These are phyloP conservation scores for Tachypleus tridentatus DNA, from an alignment of 1,140 invertebrate genomes.

Conservation along the genomic window DNA sequence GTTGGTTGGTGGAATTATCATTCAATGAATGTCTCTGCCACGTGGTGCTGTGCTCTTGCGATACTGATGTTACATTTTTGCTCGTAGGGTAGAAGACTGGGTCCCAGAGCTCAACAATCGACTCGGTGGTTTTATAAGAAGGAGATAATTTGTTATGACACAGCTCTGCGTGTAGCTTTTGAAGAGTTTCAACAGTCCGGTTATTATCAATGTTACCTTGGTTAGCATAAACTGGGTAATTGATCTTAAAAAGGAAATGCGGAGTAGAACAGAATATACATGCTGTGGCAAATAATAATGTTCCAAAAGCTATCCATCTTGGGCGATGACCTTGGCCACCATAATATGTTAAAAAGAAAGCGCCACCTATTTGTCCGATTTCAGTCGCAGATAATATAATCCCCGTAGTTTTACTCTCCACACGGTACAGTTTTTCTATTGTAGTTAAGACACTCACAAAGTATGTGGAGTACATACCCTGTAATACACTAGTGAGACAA, in stretches of 20 bases:
- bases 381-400: conserved; percentile 87
- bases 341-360: conserved; percentile 71
- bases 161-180: conserved; percentile 13
- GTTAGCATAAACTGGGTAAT: background rate
- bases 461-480: conserved; percentile 90
- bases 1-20: too few relatives aligned
- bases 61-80: too few relatives aligned
- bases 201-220: background rate
- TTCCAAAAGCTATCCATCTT: conserved; percentile 90
- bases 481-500: conserved; percentile 55
- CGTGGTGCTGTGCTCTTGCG: background rate
- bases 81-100: background rate
- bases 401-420: conserved; percentile 87
- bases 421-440: conserved; percentile 90
- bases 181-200: conserved; percentile 9
- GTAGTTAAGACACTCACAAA: conserved; percentile 94
- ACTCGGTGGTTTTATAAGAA: too few relatives aligned
- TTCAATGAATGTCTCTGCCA: background rate
- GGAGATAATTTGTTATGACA: conserved; percentile 1
- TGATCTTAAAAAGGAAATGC: conserved; percentile 31
- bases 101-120: background rate
- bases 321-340: conserved; percentile 88
- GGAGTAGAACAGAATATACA: conserved; percentile 67
- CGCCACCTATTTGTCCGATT: conserved; percentile 73
- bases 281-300: conserved; percentile 75